Percentiles rank a stretch among this genome's conserved stretches.
These are phyloP conservation scores for Pandemis corylana DNA, from an alignment of 2,888 invertebrate genomes.

Conservation along the genomic window DNA sequence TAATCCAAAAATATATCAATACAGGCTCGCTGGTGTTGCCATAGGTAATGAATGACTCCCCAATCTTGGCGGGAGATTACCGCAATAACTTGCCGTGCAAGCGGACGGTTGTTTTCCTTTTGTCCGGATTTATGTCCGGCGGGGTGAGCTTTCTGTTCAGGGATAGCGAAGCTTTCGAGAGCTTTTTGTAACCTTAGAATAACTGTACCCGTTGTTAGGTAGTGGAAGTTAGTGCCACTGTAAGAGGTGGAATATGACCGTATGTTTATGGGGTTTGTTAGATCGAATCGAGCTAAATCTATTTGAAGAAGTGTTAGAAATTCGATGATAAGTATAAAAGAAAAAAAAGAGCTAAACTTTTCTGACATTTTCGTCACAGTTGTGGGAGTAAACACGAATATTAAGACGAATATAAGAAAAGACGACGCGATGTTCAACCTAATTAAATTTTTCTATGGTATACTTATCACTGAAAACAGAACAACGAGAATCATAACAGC, in stretches of 20 bases:
- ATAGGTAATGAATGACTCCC: conserved; percentile 22
- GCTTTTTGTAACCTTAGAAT: neutral
- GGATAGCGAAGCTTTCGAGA: conserved; percentile 6
- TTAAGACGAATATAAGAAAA: too few relatives aligned
- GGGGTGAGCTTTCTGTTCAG: conserved; percentile 43
- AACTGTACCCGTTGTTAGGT: neutral
- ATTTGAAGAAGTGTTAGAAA: too few relatives aligned
- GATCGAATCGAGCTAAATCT: too few relatives aligned
- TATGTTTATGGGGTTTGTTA: neutral
- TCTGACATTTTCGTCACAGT: too few relatives aligned
- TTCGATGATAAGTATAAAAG: too few relatives aligned
- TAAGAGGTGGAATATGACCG: neutral
- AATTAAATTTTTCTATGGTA: too few relatives aligned
- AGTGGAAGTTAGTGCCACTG: neutral
- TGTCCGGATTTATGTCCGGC: conserved; percentile 51
- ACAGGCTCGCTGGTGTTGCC: conserved; percentile 12
- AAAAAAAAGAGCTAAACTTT: too few relatives aligned
- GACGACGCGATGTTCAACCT: too few relatives aligned
- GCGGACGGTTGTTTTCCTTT: conserved; percentile 46
- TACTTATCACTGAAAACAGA: too few relatives aligned
- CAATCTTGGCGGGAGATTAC: conserved; percentile 48
- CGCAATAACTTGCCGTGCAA: conserved; percentile 52
- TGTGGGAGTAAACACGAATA: too few relatives aligned
- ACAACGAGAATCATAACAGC: too few relatives aligned
- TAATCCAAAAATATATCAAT: conserved; percentile 23